Conservation (phyloP, 1,140 invertebrate species). For the Bombus waltoni region DNA sequence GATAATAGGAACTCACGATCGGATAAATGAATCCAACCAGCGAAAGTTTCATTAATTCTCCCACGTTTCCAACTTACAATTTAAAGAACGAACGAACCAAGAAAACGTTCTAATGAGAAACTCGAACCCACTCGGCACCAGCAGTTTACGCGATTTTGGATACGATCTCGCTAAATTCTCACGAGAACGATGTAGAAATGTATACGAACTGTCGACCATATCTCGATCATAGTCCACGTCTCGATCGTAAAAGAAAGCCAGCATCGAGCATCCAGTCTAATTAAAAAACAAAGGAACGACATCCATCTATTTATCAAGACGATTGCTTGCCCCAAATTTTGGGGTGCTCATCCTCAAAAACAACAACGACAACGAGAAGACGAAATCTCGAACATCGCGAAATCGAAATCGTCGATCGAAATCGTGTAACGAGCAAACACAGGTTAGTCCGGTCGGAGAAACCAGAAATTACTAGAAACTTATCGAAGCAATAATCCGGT, state of each 20-base stretch:
- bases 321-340: neutral
- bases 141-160: too few relatives aligned
- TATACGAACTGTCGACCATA: neutral
- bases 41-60: too few relatives aligned
- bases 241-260: neutral
- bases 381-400: neutral
- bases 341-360: neutral
- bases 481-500: conserved; percentile 29
- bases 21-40: too few relatives aligned
- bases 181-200: neutral
- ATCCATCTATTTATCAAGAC: neutral
- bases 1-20: too few relatives aligned
- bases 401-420: neutral
- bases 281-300: neutral
- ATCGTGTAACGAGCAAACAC: neutral
- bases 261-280: neutral
- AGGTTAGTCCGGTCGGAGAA: neutral
- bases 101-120: too few relatives aligned
- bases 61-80: too few relatives aligned
- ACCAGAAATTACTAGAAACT: conserved; percentile 3
- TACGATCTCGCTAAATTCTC: neutral
- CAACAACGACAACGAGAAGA: neutral
- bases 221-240: too few relatives aligned
- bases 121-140: too few relatives aligned
- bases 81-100: too few relatives aligned